Percentiles rank a stretch among this genome's conserved stretches.
These are phyloP conservation scores for Trichogramma evanescens DNA, from an alignment of 2,888 invertebrate genomes.

Conservation along the genomic window DNA sequence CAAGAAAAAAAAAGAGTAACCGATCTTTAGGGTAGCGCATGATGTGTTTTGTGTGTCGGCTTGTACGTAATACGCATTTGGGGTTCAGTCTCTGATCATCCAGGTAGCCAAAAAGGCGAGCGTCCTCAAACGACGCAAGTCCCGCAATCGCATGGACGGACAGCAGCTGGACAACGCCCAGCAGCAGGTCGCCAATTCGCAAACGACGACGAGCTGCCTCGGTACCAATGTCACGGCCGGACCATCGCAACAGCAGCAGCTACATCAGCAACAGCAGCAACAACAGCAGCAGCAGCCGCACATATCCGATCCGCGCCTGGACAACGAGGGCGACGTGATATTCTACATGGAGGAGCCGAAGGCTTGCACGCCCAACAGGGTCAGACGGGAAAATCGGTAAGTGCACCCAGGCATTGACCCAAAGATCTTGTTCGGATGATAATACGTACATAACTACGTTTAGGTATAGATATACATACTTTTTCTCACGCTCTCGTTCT, in stretches of 20 bases:
- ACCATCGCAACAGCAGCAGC: constrained; percentile 17
- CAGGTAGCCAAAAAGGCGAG: constrained; percentile 71
- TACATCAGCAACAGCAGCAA: constrained; percentile 9
- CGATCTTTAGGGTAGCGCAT: constrained; percentile 38
- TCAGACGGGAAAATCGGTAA: constrained; percentile 46
- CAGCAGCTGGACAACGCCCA: constrained; percentile 34
- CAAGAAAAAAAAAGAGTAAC: constrained; percentile 5
- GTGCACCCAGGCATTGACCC: constrained; percentile 16
- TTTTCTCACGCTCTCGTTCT: no score
- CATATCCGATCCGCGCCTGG: constrained; percentile 44
- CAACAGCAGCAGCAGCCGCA: constrained; percentile 24
- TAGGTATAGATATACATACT: no score
- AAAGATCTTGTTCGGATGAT: no score
- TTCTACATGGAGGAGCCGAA: constrained; percentile 61
- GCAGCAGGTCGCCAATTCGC: constrained; percentile 20
- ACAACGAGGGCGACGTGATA: constrained; percentile 59
- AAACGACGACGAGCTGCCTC: constrained; percentile 19
- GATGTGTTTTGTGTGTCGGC: constrained; percentile 37
- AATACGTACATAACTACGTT: no score
- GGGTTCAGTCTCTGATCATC: constrained; percentile 63
- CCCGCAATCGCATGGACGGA: constrained; percentile 60
- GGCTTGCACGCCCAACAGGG: constrained; percentile 48
- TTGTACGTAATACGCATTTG: constrained; percentile 46
- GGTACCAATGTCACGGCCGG: constrained; percentile 22
- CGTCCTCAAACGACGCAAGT: constrained; percentile 64